Base-by-base conservation (phyloP, 2,888 invertebrate species). In the Drosophila pullipes region DNA sequence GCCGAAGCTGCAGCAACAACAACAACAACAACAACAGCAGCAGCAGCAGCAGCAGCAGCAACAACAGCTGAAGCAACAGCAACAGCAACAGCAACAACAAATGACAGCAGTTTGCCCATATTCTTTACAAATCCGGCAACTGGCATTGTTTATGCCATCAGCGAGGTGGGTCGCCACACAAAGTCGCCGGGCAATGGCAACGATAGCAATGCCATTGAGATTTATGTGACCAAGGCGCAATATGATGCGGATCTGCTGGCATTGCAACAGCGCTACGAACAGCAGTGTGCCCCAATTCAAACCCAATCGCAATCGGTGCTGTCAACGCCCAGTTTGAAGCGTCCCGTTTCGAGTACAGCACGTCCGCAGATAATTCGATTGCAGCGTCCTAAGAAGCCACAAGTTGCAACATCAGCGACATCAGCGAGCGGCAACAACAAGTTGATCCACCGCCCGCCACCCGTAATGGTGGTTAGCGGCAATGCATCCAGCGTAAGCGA, bases 121-220 rank as follows among this genome's bases (percentile, higher is more conserved):
- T 93, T 89, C 76, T 93, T 93, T 62, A 92, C 90, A 2, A 93
- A 93, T 78, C 93, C 93, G 3, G 87, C 85, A 10, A 93, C 93
- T 0, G 92, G 92, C 33, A 92, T 92, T 58, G 87, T 93, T 3
- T 93, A 93, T 74, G 92, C 92, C 58, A 92, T 93, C 11, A 92
- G 90, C 16, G 92, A 93, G 33, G 83, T 93, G 50, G 92, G 92
- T 1, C 59, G 37, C 9, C 59, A 71, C 22, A 76, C 76, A 28
- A 76, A 78, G 33, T 30, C 76, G 9, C 82, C 41, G 0, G n/a
- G 37, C 33, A 41, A 25, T 16, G 30, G 31, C 31, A 63, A 25
- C 35, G 90, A 84, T 33, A 80, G 69, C 49, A 68, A 78, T 10
- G 61, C 47, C 47, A 85, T 85, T n/a, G 81, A 79, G 30, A 92